Evolutionary conservation across 35 echinoderm and acorn worm genomes (phyloP).

Genomic region (Ophiothrix spiculata): DNA sequence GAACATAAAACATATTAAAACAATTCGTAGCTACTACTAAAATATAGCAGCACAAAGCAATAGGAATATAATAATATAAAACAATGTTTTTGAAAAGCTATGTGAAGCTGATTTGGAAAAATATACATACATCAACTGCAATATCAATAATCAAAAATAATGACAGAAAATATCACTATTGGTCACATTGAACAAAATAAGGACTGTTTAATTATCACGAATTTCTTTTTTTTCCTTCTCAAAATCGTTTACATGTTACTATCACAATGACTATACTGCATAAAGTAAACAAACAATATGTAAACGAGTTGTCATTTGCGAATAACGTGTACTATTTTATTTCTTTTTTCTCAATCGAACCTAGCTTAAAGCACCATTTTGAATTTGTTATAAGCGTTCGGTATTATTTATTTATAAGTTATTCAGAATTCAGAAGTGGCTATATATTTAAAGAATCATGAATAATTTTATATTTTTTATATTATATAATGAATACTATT

Average conservation of each 20-base stretch:
- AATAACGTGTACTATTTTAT: background rate
- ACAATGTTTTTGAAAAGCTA: background rate
- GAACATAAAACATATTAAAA: conserved; percentile 1
- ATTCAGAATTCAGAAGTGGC: background rate
- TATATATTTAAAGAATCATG: background rate
- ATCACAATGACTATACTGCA: too few species aligned
- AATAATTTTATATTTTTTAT: too few species aligned
- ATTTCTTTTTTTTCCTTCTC: background rate
- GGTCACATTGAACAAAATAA: background rate
- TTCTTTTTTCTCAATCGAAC: background rate
- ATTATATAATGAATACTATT: too few species aligned
- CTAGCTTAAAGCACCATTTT: background rate
- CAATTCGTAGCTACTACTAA: background rate
- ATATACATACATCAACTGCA: conserved; percentile 10
- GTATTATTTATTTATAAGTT: too few species aligned
- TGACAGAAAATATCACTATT: background rate
- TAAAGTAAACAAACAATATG: too few species aligned
- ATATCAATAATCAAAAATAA: background rate
- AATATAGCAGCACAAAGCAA: background rate
- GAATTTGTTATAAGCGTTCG: background rate
- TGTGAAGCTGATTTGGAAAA: background rate
- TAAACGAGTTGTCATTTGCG: conserved; percentile 10
- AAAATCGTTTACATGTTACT: too few species aligned
- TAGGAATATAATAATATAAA: background rate
- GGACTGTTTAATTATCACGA: conserved; percentile 1